A percentile compares a stretch with the other conserved stretches of the same genome.
These are phyloP conservation scores for Chlorodrepanis virens DNA, from an alignment of 2,113 vertebrate species.

Conservation along the genomic window DNA sequence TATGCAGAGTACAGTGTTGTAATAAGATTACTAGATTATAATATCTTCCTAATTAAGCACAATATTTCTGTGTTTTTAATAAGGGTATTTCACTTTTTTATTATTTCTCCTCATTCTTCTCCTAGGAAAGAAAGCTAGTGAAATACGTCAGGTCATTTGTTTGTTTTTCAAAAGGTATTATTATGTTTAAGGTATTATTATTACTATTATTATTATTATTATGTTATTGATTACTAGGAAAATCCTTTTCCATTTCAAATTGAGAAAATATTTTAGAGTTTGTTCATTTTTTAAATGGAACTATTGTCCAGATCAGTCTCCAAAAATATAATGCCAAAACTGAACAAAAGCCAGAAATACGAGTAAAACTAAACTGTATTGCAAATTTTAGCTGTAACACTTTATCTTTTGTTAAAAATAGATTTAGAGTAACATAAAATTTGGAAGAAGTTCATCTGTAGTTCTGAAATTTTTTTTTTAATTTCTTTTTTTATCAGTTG, in stretches of 20 bases:
- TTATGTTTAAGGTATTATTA: too few species aligned
- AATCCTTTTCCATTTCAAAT: background rate
- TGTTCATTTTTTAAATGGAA: background rate
- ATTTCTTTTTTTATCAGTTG: background rate
- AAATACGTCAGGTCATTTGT: background rate
- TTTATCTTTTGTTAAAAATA: background rate
- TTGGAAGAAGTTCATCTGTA: background rate
- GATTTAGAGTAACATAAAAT: background rate
- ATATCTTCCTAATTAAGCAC: background rate
- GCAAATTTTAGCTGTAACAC: background rate
- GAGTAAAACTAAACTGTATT: background rate
- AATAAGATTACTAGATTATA: background rate
- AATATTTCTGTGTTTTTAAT: background rate
- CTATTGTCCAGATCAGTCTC: background rate
- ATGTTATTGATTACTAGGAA: background rate
- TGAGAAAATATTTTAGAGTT: background rate
- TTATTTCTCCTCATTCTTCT: background rate
- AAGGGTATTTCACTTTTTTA: rapidly evolving
- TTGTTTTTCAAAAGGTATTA: background rate
- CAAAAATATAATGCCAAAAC: background rate
- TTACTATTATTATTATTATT: background rate
- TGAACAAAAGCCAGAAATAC: background rate
- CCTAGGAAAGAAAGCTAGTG: background rate
- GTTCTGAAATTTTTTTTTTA: background rate
- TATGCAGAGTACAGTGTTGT: background rate